Conservation (phyloP, 1,140 invertebrate genomes). For the Gonioctena quinquepunctata region DNA sequence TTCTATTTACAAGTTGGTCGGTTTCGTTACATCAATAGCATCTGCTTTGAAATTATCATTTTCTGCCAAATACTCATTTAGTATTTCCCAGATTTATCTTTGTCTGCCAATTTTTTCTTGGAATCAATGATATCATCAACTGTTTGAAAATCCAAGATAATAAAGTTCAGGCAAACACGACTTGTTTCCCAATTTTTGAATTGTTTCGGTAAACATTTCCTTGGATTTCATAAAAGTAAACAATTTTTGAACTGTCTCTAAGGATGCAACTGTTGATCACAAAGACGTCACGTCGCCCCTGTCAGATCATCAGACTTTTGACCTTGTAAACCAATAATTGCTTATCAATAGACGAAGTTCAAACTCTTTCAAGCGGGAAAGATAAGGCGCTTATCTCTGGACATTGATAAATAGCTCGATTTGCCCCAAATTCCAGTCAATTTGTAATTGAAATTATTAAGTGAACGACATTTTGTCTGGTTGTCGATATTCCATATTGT, state of each 20-base stretch:
- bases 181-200: not conserved
- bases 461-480: not conserved
- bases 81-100: too few species aligned
- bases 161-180: not conserved
- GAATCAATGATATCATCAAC: not conserved
- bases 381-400: not conserved
- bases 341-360: slow-evolving; percentile 3
- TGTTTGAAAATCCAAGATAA: not conserved
- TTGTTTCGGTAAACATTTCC: not conserved
- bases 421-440: not conserved
- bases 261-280: not conserved
- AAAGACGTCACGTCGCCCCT: not conserved
- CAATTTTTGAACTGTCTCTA: not conserved
- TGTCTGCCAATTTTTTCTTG: too few species aligned
- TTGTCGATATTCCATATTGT: not conserved
- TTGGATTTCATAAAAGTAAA: not conserved
- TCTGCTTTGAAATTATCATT: too few species aligned
- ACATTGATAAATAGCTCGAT: not conserved
- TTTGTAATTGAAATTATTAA: not conserved
- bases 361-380: not conserved
- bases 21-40: too few species aligned
- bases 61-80: too few species aligned
- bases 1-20: too few species aligned
- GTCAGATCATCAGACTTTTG: not conserved
- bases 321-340: not conserved